These are phyloP conservation scores for Polypedilum pembai DNA, from an alignment of 1,140 invertebrate genomes.

Conservation along the genomic window DNA sequence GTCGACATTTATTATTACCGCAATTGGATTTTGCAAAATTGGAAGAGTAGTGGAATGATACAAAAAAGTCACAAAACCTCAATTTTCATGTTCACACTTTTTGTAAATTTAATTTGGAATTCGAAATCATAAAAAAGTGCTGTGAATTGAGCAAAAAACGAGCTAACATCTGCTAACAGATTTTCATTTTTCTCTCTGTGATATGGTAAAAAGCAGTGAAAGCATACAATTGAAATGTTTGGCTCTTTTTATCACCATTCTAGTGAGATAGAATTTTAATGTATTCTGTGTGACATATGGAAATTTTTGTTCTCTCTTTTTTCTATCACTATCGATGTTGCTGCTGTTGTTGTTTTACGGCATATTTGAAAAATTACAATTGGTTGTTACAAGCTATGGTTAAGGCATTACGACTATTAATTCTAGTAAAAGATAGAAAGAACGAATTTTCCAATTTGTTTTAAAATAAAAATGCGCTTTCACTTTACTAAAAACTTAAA, in stretches of 20 bases:
- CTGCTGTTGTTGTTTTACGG: background rate
- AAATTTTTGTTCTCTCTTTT: background rate
- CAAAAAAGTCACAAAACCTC: constrained; percentile 17
- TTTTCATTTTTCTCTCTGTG: background rate
- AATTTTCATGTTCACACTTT: constrained; percentile 18
- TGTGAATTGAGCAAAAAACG: background rate
- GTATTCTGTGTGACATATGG: background rate
- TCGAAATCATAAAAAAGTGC: background rate
- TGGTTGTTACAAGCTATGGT: background rate
- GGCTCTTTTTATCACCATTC: background rate
- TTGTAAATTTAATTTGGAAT: constrained; percentile 14
- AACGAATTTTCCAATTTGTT: background rate
- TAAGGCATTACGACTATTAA: background rate
- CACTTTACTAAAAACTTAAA: no score
- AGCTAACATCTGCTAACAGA: background rate
- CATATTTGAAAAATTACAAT: background rate
- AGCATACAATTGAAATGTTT: constrained; percentile 5
- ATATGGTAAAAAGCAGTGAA: background rate
- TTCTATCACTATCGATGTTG: no score
- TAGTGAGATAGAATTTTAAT: background rate
- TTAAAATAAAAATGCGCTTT: no score
- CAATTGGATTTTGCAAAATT: background rate
- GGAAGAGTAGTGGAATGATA: background rate
- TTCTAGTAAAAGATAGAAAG: background rate
- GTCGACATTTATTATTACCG: constrained; percentile 12